Base-by-base conservation (phyloP, 2,797 vertebrate genomes). In the Eremophila alpestris region DNA sequence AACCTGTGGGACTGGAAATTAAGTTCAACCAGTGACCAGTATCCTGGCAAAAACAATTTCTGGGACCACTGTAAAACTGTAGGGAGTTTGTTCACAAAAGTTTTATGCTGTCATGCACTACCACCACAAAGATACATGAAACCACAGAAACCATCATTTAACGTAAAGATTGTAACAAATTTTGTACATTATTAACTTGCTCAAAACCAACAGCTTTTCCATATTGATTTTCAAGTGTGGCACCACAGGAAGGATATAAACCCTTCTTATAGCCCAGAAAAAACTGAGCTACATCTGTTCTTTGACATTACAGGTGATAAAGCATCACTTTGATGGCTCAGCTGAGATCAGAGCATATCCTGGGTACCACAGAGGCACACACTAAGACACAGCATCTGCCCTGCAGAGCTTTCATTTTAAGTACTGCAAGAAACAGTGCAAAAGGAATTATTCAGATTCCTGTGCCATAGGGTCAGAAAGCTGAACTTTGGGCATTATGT, bases 231-330 rank as follows among this genome's bases (percentile, higher is more conserved):
- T 92, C 76, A 94, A 94, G 74, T 36, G 70, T 88, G 55, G 82
- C 62, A 91, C 93, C 85, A 79, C 89, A 95, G 89, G 94, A 60
- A 93, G 92, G 67, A 55, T 81, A 87, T 88, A 95, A 94, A 85
- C 76, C 70, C 63, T 85, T 81, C 91, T 76, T 81, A 73, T 11
- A 79, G 73, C 40, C 74, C 83, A 56, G 79, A 75, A 94, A 83
- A 94, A 83, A 78, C 27, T 51, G 73, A 93, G 85, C 74, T 94
- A 93, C 96, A 95, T 92, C 95, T 96, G 92, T 96, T 96, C 92
- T 93, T 79, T 88, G 95, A 95, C 92, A 91, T 95, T 94, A 93
- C 79, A 93, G 95, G 89, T 97, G 92, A 95, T 95, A 95, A 94
- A 96, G 82, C 87, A 94, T 60, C 89, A 49, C 93, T 96, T 95